These are phyloP conservation scores for Tiliqua scincoides DNA, from an alignment of 2,113 vertebrate species.

Conservation along the genomic window DNA sequence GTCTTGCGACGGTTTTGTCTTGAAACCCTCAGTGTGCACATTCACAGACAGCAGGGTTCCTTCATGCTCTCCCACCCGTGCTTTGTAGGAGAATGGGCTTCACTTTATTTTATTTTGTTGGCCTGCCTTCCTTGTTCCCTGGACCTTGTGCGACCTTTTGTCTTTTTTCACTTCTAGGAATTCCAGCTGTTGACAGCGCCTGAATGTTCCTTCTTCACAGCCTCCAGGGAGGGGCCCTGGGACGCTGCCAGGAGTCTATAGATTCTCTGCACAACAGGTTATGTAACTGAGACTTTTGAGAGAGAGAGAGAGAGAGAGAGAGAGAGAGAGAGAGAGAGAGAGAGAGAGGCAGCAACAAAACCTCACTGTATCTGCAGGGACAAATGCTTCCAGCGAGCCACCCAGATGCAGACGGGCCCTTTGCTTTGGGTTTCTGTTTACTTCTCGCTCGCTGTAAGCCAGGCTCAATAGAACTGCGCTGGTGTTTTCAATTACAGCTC, in stretches of 20 bases:
- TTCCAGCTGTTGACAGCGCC: constrained; percentile 57
- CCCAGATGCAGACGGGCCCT: neutral
- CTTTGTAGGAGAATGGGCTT: neutral
- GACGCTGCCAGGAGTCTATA: constrained; percentile 10
- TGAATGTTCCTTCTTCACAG: constrained; percentile 52
- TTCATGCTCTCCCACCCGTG: neutral
- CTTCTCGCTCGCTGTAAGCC: accelerated
- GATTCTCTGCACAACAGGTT: constrained; percentile 37
- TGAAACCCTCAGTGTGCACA: neutral
- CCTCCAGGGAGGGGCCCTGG: constrained; percentile 42
- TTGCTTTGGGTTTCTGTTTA: neutral
- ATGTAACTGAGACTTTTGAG: constrained; percentile 34
- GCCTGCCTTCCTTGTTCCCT: neutral
- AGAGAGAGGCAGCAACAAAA: neutral
- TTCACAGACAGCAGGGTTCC: neutral
- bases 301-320: neutral
- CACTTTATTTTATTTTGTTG: neutral
- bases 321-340: too few species aligned
- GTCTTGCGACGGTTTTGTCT: neutral
- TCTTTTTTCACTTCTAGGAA: constrained; percentile 66
- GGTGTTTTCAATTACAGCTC: constrained; percentile 11
- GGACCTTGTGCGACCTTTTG: constrained; percentile 61
- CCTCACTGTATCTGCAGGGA: neutral
- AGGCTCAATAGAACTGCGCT: neutral
- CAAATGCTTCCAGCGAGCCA: neutral